Base-by-base conservation (phyloP, 2,888 invertebrate species). In the Tuberolachnus salignus region DNA sequence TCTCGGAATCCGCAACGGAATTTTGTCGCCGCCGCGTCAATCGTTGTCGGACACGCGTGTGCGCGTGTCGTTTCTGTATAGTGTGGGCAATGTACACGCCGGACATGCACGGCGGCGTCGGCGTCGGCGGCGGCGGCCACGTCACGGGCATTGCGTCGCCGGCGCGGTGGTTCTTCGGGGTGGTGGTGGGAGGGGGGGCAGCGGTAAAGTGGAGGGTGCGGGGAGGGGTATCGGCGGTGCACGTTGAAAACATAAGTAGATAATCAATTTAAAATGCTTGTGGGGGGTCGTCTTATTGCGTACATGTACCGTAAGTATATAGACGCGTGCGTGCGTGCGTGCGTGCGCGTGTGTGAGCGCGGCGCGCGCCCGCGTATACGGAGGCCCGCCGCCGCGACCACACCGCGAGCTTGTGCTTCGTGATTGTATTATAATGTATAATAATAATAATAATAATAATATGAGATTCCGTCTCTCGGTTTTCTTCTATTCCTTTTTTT, bases 181-280 rank as follows among this genome's bases (percentile, higher is more conserved):
- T 19, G 1, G 44, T 19, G 61, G 42, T 9, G 42, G n/a, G 34
- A 3, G 21, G 34, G 44, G 70, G 42, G 46, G 59, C 8, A 21
- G 44, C 8, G 44, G 44, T 34, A n/a, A 14, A 21, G n/a, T 23
- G 4, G 21, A 19, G 23, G 70, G 19, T 23, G 59, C 11, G 19
- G 1, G 53, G 46, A 42, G 19, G 19, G 21, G 19, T 16, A 34
- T 4, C 42, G 73, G 64, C 64, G 44, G 53, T 23, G 16, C 23
- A 66, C 46, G 67, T 78, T 78, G 75, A 51, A 78, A 78, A 78
- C 75, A 49, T 13, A 49, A 59, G 75, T 49, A 78, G 75, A 78
- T 78, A 67, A 78, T 78, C 75, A 67, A 78, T 78, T 78, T 78
- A 51, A 59, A 78, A 78, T 59, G 75, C 59, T 78, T 42, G 75